These are phyloP conservation scores for Hetaerina americana DNA, from an alignment of 1,140 invertebrate species.

Conservation along the genomic window DNA sequence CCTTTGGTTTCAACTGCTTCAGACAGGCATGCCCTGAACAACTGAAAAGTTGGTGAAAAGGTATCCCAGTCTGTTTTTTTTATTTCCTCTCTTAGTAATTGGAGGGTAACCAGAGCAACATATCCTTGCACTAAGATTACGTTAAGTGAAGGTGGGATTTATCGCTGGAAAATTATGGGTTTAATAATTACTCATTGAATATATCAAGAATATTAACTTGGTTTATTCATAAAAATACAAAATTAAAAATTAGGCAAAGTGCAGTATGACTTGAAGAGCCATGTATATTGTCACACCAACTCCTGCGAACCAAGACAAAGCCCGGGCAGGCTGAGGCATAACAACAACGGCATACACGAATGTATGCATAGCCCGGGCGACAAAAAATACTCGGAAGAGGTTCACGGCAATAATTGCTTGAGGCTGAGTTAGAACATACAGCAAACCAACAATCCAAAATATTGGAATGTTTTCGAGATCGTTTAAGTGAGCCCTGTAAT, in stretches of 20 bases:
- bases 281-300: conserved; percentile 32
- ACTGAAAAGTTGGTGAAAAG: no score
- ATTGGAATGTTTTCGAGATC: conserved; percentile 61
- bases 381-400: conserved; percentile 44
- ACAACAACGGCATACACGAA: conserved; percentile 43
- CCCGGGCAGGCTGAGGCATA: conserved; percentile 40
- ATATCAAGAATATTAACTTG: no score
- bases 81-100: no score
- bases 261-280: conserved; percentile 18
- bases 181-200: no score
- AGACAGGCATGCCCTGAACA: no score
- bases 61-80: no score
- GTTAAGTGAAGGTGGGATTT: no score
- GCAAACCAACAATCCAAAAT: conserved; percentile 44
- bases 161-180: no score
- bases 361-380: conserved; percentile 45
- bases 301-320: conserved; percentile 30
- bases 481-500: conserved; percentile 51
- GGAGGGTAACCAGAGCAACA: no score
- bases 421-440: conserved; percentile 49
- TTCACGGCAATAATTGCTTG: conserved; percentile 30
- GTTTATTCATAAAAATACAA: no score
- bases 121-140: no score
- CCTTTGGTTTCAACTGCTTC: no score
- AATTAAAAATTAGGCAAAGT: not conserved